Evolutionary conservation across 2,797 vertebrate genomes (phyloP).

Genomic region (Columba guinea): DNA sequence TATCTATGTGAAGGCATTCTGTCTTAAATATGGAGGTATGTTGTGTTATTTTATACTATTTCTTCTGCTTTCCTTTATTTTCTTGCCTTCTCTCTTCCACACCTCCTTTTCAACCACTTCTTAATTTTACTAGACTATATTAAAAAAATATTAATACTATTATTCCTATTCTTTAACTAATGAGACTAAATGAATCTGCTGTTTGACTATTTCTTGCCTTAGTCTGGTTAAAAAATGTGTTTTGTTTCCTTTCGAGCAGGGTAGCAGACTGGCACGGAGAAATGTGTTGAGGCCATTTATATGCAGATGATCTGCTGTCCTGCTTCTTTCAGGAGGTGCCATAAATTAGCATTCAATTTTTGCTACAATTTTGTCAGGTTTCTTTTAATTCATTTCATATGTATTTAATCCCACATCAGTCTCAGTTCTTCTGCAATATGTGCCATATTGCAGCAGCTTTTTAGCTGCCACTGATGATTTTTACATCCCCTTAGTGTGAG

Average conservation of each 20-base stretch:
- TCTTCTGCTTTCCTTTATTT: neutral
- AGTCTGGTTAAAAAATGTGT: conserved; percentile 30
- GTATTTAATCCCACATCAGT: conserved; percentile 59
- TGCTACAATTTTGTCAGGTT: conserved; percentile 48
- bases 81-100: neutral
- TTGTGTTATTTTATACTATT: neutral
- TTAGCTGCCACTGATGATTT: conserved; percentile 39
- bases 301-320: conserved; percentile 69
- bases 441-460: conserved; percentile 46
- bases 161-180: conserved; percentile 19
- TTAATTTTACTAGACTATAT: neutral
- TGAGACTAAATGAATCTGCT: neutral
- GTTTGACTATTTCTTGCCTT: conserved; percentile 13
- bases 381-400: conserved; percentile 40
- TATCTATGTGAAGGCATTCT: neutral
- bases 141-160: neutral
- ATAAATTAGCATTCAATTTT: conserved; percentile 71
- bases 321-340: conserved; percentile 60
- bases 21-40: neutral
- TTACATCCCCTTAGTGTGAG: conserved; percentile 46
- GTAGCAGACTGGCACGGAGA: conserved; percentile 29
- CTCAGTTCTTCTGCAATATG: conserved; percentile 47
- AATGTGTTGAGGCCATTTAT: conserved; percentile 62
- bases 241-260: conserved; percentile 47
- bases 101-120: neutral